Percentiles rank a stretch among this genome's conserved stretches.
phyloP scores from a whole-genome alignment of 1,140 invertebrate genomes.

The Cataglyphis hispanica region DNA sequence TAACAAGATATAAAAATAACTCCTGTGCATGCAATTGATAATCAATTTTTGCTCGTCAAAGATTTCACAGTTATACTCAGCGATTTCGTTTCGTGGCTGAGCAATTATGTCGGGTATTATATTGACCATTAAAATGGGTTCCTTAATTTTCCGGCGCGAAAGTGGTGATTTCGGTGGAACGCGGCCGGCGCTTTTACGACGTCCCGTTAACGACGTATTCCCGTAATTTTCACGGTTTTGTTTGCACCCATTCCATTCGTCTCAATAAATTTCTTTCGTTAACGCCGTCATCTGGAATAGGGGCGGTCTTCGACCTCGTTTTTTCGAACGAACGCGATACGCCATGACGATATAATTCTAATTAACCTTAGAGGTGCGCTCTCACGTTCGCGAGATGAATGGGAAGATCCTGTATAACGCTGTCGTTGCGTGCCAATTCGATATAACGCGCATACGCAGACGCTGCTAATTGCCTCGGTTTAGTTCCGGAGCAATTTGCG shows the following conservation, averaged over 20 bases:
- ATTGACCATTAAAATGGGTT: conserved; percentile 15
- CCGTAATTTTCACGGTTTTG: conserved; percentile 23
- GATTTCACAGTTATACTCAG: neutral
- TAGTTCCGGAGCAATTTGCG: conserved; percentile 46
- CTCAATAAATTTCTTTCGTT: conserved; percentile 73
- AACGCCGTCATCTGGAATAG: conserved; percentile 45
- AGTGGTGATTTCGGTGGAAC: conserved; percentile 35
- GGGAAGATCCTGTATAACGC: neutral
- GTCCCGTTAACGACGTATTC: neutral
- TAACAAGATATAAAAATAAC: neutral
- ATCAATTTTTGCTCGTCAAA: neutral
- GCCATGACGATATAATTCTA: conserved; percentile 69
- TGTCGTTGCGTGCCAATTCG: conserved; percentile 29
- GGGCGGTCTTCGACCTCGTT: conserved; percentile 49
- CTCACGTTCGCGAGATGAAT: conserved; percentile 27
- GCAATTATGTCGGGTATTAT: conserved; percentile 25
- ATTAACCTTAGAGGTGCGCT: conserved; percentile 55
- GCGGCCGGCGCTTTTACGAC: conserved; percentile 8
- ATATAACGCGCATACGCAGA: conserved; percentile 33
- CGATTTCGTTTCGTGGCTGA: conserved; percentile 14
- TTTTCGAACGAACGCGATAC: conserved; percentile 51
- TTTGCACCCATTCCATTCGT: conserved; percentile 45
- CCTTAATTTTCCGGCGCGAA: conserved; percentile 20
- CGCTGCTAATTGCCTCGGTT: conserved; percentile 41
- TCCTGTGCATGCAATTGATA: no score